phyloP scores from a whole-genome alignment of 2,113 vertebrate genomes.

The Anseranas semipalmata region DNA sequence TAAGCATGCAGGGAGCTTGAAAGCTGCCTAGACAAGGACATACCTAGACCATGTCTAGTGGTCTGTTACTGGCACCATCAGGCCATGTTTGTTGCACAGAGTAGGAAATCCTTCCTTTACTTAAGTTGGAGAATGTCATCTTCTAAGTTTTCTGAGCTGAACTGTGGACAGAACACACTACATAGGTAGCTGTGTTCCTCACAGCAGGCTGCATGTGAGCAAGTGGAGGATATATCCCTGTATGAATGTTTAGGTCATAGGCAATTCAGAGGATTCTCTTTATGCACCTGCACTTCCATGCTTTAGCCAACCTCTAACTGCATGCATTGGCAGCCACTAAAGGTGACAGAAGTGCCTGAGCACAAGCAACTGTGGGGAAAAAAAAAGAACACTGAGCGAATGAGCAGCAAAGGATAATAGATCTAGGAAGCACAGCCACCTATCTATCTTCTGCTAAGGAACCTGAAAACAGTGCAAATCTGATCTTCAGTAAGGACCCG shows the following conservation, averaged over 20 bases:
- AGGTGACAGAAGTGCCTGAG: neutral
- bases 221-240: neutral
- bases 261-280: neutral
- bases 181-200: neutral
- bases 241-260: neutral
- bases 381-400: neutral
- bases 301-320: neutral
- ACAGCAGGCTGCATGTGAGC: neutral
- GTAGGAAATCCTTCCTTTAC: neutral
- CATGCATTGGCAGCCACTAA: neutral
- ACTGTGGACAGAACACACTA: neutral
- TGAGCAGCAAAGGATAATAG: neutral
- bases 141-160: neutral
- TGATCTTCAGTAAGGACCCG: neutral
- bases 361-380: neutral
- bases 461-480: neutral
- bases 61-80: neutral
- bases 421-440: neutral
- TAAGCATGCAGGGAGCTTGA: accelerated
- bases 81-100: neutral
- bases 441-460: neutral
- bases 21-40: neutral
- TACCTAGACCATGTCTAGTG: neutral
- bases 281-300: neutral
- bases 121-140: neutral